Evolutionary conservation across 1,140 invertebrate species (phyloP).

Genomic region (Brevipalpus yothersi): DNA sequence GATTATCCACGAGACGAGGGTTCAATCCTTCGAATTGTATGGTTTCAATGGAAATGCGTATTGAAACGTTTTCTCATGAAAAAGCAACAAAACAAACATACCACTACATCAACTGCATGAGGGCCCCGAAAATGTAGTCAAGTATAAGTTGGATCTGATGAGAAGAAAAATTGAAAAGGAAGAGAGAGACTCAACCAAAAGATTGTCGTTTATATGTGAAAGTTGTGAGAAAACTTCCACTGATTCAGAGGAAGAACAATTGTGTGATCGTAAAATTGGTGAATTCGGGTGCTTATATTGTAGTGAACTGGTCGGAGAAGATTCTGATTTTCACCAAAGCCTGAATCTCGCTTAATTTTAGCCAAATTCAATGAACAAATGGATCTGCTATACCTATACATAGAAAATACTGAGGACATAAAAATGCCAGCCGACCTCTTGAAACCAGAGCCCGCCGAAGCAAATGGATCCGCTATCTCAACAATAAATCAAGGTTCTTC

Average conservation of each 20-base stretch:
- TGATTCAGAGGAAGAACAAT: slow-evolving; percentile 52
- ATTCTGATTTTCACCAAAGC: slow-evolving; percentile 66
- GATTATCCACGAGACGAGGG: no score
- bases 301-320: slow-evolving; percentile 64
- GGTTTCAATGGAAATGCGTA: no score
- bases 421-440: slow-evolving; percentile 71
- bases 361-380: slow-evolving; percentile 80
- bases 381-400: slow-evolving; percentile 60
- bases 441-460: slow-evolving; percentile 48
- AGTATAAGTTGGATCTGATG: slow-evolving; percentile 89
- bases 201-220: slow-evolving; percentile 82
- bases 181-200: slow-evolving; percentile 71
- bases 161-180: slow-evolving; percentile 80
- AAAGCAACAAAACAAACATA: slow-evolving; percentile 91
- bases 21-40: no score
- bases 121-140: slow-evolving; percentile 81
- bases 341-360: slow-evolving; percentile 62
- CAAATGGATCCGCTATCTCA: slow-evolving; percentile 15
- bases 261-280: slow-evolving; percentile 57
- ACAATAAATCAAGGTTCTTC: no score
- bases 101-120: slow-evolving; percentile 94
- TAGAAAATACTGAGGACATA: slow-evolving; percentile 79
- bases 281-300: slow-evolving; percentile 75
- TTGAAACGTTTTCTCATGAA: slow-evolving; percentile 83
- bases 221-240: slow-evolving; percentile 67